Evolutionary conservation across 1,140 invertebrate species (phyloP).

Genomic region (Pantala flavescens): DNA sequence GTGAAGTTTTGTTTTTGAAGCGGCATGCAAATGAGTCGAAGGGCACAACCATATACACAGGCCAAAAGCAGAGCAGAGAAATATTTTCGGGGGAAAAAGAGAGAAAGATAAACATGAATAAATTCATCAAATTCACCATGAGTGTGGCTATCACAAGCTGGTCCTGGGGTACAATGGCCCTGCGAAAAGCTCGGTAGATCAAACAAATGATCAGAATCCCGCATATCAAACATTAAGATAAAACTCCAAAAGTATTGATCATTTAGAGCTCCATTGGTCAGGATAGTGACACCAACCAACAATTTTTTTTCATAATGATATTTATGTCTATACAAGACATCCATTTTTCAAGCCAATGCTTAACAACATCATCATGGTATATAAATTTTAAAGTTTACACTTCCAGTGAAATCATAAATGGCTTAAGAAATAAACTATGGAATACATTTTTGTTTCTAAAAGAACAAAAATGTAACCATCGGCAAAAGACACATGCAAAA

Average conservation of each 20-base stretch:
- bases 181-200: constrained; percentile 4
- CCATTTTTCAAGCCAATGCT: not conserved
- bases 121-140: constrained; percentile 25
- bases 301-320: not conserved
- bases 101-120: constrained; percentile 43
- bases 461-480: constrained; percentile 3
- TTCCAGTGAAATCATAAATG: constrained; percentile 10
- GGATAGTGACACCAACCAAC: not conserved
- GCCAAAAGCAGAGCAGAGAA: constrained; percentile 64
- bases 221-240: not conserved
- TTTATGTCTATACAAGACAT: not conserved
- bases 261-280: constrained; percentile 1
- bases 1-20: constrained; percentile 62
- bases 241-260: constrained; percentile 7
- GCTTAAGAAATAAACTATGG: constrained; percentile 6
- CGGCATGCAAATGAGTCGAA: constrained; percentile 57
- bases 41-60: constrained; percentile 53
- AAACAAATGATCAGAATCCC: not conserved
- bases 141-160: constrained; percentile 18
- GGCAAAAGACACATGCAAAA: not conserved
- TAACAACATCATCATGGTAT: not conserved
- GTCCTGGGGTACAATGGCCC: not conserved
- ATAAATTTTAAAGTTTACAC: not conserved
- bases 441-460: not conserved
- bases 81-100: constrained; percentile 53